A percentile compares a stretch with the other conserved stretches of the same genome.
Evolutionary conservation across 2,113 vertebrate genomes (phyloP).

Genomic region (Eleginops maclovinus): DNA sequence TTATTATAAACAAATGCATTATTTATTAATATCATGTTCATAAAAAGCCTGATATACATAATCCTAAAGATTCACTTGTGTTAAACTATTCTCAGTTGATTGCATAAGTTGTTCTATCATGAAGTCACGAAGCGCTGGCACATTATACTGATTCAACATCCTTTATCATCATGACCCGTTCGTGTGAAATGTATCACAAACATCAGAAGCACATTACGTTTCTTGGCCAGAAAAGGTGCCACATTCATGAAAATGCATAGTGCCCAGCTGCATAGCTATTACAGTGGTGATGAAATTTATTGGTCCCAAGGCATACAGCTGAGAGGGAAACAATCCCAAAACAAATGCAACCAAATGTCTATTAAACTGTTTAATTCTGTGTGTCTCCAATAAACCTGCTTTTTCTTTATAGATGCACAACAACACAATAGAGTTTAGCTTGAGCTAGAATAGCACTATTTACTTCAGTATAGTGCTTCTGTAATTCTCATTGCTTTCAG

Average conservation of each 20-base stretch:
- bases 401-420: neutral
- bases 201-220: conserved; percentile 27
- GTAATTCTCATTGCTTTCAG: neutral
- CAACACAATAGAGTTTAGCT: neutral
- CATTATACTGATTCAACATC: conserved; percentile 23
- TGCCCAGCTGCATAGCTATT: neutral
- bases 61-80: neutral
- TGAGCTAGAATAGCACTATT: neutral
- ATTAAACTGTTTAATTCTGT: too few relatives aligned
- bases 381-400: too few relatives aligned
- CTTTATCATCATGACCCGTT: conserved; percentile 8
- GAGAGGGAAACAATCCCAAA: neutral
- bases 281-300: conserved; percentile 9
- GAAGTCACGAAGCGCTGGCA: neutral
- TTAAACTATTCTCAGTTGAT: neutral
- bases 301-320: neutral
- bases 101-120: neutral
- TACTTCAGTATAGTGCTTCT: neutral
- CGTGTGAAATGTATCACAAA: conserved; percentile 50
- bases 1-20: neutral
- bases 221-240: conserved; percentile 21
- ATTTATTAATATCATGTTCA: neutral
- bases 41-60: neutral
- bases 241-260: conserved; percentile 46
- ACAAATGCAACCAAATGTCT: neutral